A percentile compares a stretch with the other conserved stretches of the same genome.
phyloP scores from a whole-genome alignment of 2,888 invertebrate genomes.

The Agelastica alni region DNA sequence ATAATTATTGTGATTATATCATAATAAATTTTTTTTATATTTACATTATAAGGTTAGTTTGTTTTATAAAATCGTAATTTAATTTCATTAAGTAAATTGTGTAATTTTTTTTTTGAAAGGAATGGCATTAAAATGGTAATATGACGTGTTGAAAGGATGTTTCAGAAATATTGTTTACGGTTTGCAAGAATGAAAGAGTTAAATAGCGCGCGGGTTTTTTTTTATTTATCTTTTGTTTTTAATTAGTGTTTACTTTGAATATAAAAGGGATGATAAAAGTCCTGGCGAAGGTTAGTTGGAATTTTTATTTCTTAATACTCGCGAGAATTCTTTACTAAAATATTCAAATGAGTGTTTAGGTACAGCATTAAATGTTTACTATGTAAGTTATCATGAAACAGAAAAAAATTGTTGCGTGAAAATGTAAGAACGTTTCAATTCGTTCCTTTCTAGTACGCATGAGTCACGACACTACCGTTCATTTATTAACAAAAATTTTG shows the following conservation, averaged over 20 bases:
- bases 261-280: background rate
- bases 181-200: background rate
- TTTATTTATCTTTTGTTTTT: background rate
- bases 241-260: too few relatives aligned
- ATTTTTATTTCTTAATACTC: background rate
- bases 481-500: too few relatives aligned
- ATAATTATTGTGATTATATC: conserved; percentile 23
- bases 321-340: too few relatives aligned
- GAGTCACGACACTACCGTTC: too few relatives aligned
- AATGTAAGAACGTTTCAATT: too few relatives aligned
- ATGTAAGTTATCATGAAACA: too few relatives aligned
- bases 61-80: conserved; percentile 23
- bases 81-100: conserved; percentile 24
- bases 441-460: too few relatives aligned
- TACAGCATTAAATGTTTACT: too few relatives aligned
- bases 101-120: conserved; percentile 5
- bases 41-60: conserved; percentile 11
- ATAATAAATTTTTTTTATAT: conserved; percentile 16
- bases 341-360: too few relatives aligned
- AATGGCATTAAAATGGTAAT: conserved; percentile 10
- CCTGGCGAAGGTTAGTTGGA: background rate
- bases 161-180: background rate
- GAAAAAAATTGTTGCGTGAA: too few relatives aligned
- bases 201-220: background rate
- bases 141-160: conserved; percentile 16